phyloP scores from a whole-genome alignment of 2,113 vertebrate genomes.

The Hypocryptadius cinnamomeus region DNA sequence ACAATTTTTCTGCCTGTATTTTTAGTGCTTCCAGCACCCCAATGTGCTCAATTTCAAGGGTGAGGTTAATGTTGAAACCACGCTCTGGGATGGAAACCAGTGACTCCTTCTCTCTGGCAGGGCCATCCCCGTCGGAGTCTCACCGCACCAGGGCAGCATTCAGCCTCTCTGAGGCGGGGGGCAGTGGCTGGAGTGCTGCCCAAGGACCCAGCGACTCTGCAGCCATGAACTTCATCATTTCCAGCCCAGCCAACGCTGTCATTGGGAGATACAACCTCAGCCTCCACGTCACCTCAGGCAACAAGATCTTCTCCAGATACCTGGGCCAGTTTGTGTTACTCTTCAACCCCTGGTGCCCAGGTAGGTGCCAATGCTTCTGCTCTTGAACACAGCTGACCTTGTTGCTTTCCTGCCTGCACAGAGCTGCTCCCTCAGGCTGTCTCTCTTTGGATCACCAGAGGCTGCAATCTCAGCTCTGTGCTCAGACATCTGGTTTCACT shows the following conservation, averaged over 20 bases:
- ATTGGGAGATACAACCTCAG: constrained; percentile 80
- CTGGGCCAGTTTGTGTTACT: constrained; percentile 80
- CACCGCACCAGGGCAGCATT: constrained; percentile 70
- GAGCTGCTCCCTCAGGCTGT: background rate
- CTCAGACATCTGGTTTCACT: background rate
- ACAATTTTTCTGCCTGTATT: background rate
- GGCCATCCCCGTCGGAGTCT: constrained; percentile 69
- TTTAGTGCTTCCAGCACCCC: rapidly evolving
- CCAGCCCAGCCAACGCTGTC: constrained; percentile 74
- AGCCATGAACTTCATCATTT: constrained; percentile 25
- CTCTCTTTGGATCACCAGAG: background rate
- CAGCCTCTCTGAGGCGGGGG: background rate
- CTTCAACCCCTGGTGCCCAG: constrained; percentile 91
- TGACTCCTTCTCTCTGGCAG: constrained; percentile 25
- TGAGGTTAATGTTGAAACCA: background rate
- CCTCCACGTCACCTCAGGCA: constrained; percentile 60
- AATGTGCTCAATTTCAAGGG: background rate
- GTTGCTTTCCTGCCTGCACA: background rate
- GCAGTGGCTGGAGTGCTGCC: constrained; percentile 52
- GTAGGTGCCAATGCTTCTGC: constrained; percentile 56
- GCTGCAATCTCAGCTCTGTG: background rate
- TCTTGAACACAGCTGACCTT: background rate
- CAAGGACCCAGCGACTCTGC: background rate
- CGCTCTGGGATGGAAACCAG: background rate
- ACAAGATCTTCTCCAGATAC: constrained; percentile 41